Evolutionary conservation across 2,113 vertebrate genomes (phyloP), one percentile per base, ranked within the genome.

Genomic region (Urocitellus parryii): DNA sequence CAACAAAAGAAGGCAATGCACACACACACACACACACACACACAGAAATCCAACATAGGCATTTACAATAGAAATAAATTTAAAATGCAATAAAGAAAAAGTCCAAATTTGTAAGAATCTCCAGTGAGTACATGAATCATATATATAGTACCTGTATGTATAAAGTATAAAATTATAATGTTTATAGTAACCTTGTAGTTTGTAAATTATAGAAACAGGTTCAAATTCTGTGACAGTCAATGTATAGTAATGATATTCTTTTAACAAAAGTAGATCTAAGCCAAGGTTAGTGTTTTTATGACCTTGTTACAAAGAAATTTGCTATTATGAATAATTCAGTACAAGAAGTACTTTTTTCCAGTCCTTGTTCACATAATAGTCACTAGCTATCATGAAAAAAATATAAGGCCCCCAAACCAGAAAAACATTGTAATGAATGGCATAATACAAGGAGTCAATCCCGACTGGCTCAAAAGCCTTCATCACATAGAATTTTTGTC

Each of bases 311-410:
- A 95, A 73, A 93, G 96, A 91, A 96, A 96, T 97, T 72, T 96
- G 88, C 86, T 95, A 77, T n/a, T 90, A 97, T 92, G 94, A 97
- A 97, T 97, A 96, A 98, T 96, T 96, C 93, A 97, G 76, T 27
- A 77, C 45, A 91, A 82, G 86, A 92, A 94, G 87, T 63, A 96
- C 73, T 68, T 92, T 42, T 68, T 68, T 42, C 58, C 45, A 94
- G 91, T 29, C 76, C 18, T 32, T 88, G 86, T 91, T 95, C 91
- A 94, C 53, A 77, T 45, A 95, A 95, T 11, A 92, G 81, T 89
- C 27, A 82, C 79, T 78, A 67, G 83, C 61, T 81, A 39, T 91
- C 68, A 93, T 78, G 86, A 42, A 53, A 89, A 94, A 77, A 77
- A 94, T 80, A 95, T 11, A 74, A 84, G 79, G 68, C 32, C 87